These are phyloP conservation scores for Pangasius macronema DNA, from an alignment of 2,797 vertebrate species.

Conservation along the genomic window DNA sequence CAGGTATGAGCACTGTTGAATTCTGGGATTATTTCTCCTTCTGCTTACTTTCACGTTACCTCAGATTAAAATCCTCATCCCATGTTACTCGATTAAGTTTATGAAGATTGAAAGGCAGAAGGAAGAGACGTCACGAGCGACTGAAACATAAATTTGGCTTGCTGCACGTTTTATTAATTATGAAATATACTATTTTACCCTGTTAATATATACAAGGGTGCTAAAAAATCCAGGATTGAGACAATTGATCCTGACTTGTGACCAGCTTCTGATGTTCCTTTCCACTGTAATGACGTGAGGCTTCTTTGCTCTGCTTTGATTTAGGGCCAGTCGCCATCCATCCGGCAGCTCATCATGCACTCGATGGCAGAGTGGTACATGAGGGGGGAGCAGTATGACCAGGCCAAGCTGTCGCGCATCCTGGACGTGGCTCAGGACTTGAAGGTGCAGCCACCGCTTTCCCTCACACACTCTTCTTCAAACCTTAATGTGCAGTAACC, in stretches of 20 bases:
- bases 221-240: background rate
- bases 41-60: background rate
- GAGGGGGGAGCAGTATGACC: conserved; percentile 98
- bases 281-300: background rate
- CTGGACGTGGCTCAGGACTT: conserved; percentile 99
- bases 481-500: background rate
- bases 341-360: conserved; percentile 99
- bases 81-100: background rate
- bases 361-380: conserved; percentile 99
- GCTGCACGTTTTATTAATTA: background rate
- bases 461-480: background rate
- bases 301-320: background rate
- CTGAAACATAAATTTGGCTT: background rate
- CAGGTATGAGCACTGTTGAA: conserved; percentile 78
- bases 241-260: background rate
- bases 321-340: conserved; percentile 97
- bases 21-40: background rate
- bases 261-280: background rate
- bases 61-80: background rate
- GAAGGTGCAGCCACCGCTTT: conserved; percentile 78
- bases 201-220: background rate
- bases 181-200: background rate
- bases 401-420: conserved; percentile 97
- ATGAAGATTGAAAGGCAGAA: background rate
- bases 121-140: background rate